Conservation (phyloP, 1,140 invertebrate species). For the Cotesia vestalis region DNA sequence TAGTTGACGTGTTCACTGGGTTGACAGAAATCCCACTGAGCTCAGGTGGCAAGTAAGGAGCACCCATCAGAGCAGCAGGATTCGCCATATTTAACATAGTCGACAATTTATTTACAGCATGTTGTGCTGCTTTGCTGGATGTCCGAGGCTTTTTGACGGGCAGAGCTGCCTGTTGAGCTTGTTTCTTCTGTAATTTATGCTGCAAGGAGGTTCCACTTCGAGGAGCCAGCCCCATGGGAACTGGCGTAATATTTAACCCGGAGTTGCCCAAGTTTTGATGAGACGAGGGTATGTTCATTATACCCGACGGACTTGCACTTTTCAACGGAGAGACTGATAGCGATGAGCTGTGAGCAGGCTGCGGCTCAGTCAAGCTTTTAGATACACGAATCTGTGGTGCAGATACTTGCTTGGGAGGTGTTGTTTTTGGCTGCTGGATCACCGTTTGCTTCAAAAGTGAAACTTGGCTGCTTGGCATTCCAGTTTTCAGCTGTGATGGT, state of each 20-base stretch:
- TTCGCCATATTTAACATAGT: constrained; percentile 38
- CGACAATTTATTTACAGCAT: constrained; percentile 14
- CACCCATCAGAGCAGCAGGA: constrained; percentile 36
- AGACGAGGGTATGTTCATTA: constrained; percentile 36
- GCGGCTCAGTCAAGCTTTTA: constrained; percentile 53
- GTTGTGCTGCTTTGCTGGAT: constrained; percentile 12
- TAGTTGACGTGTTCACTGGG: constrained; percentile 35
- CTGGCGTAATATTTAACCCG: constrained; percentile 44
- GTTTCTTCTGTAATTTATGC: constrained; percentile 59
- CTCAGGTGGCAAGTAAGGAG: constrained; percentile 47
- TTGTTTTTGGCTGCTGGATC: constrained; percentile 43
- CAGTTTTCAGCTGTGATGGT: constrained; percentile 36
- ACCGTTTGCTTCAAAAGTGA: constrained; percentile 53
- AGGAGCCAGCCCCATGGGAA: constrained; percentile 44
- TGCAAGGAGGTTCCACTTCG: constrained; percentile 50
- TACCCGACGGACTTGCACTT: constrained; percentile 33
- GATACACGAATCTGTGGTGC: constrained; percentile 56
- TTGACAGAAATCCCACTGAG: constrained; percentile 53
- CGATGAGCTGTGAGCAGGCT: constrained; percentile 52
- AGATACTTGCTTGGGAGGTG: constrained; percentile 48
- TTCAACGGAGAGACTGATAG: constrained; percentile 47
- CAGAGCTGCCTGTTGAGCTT: constrained; percentile 46
- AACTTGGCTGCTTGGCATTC: constrained; percentile 41
- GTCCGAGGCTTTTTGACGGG: constrained; percentile 45
- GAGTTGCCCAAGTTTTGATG: constrained; percentile 32